Evolutionary conservation across 2,888 invertebrate species (phyloP).

Genomic region (Abrostola triplasia): DNA sequence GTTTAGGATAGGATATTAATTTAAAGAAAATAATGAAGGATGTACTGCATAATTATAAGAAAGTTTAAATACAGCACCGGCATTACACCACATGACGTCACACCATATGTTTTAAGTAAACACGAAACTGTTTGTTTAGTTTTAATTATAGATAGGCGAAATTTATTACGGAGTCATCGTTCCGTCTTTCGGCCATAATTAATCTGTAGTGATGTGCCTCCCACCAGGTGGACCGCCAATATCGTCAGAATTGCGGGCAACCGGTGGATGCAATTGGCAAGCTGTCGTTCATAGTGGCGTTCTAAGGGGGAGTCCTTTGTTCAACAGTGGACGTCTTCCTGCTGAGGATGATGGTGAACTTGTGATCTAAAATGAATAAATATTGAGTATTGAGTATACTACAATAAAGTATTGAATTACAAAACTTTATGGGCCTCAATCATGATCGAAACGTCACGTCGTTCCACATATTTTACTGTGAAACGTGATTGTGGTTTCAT

Average conservation of each 20-base stretch:
- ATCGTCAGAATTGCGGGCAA: too few species aligned
- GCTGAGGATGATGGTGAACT: too few species aligned
- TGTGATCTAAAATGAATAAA: constrained; percentile 21
- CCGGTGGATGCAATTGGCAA: too few species aligned
- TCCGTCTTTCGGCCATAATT: constrained; percentile 10
- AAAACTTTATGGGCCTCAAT: constrained; percentile 18
- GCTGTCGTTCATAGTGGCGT: too few species aligned
- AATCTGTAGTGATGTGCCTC: constrained; percentile 23
- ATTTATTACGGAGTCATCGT: constrained; percentile 26
- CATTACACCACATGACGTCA: constrained; percentile 29
- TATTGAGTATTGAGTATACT: too few species aligned
- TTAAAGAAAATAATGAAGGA: constrained; percentile 38
- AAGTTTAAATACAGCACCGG: constrained; percentile 21
- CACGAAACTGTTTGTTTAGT: constrained; percentile 27
- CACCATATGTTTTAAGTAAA: constrained; percentile 34
- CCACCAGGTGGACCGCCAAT: too few species aligned
- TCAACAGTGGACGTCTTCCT: too few species aligned
- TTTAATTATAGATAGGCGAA: constrained; percentile 36
- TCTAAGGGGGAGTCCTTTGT: too few species aligned
- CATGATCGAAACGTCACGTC: constrained; percentile 23
- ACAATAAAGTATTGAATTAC: too few species aligned
- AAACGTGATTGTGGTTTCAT: constrained; percentile 69
- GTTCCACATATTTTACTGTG: constrained; percentile 58
- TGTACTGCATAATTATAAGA: constrained; percentile 21
- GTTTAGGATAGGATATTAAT: constrained; percentile 23